These are phyloP conservation scores for Eueides isabella DNA, from an alignment of 1,140 invertebrate species.

Conservation along the genomic window DNA sequence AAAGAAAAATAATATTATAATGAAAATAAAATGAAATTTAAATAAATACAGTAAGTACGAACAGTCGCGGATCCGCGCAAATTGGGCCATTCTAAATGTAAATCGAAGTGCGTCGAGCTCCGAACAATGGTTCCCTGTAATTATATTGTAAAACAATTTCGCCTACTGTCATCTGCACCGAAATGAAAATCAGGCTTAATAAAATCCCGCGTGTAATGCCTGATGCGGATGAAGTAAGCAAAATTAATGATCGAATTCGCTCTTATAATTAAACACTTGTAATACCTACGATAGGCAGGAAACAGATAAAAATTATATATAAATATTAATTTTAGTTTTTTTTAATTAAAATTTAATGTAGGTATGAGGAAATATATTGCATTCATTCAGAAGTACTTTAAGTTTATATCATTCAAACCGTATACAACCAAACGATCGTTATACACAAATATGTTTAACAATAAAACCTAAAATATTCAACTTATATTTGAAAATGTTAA, in stretches of 20 bases:
- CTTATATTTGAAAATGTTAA: background rate
- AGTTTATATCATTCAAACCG: no score
- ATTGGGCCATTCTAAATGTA: slow-evolving; percentile 68
- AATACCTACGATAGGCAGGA: background rate
- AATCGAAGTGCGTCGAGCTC: slow-evolving; percentile 58
- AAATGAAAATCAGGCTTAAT: slow-evolving; percentile 48
- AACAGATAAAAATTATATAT: background rate
- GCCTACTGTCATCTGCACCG: slow-evolving; percentile 44
- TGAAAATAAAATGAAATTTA: slow-evolving; percentile 34
- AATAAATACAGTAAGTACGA: slow-evolving; percentile 43
- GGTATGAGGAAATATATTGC: no score
- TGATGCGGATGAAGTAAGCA: background rate
- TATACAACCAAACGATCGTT: no score
- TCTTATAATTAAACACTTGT: background rate
- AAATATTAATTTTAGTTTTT: no score
- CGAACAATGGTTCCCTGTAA: slow-evolving; percentile 66
- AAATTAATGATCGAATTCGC: slow-evolving; percentile 1
- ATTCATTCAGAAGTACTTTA: no score
- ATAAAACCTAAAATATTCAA: background rate
- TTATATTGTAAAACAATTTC: slow-evolving; percentile 78
- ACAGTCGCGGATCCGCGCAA: slow-evolving; percentile 43
- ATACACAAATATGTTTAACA: no score
- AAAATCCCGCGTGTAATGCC: slow-evolving; percentile 9
- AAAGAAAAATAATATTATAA: background rate
- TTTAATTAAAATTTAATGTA: no score